phyloP scores from a whole-genome alignment of 2,888 invertebrate genomes.

The Caenorhabditis zanzibari region DNA sequence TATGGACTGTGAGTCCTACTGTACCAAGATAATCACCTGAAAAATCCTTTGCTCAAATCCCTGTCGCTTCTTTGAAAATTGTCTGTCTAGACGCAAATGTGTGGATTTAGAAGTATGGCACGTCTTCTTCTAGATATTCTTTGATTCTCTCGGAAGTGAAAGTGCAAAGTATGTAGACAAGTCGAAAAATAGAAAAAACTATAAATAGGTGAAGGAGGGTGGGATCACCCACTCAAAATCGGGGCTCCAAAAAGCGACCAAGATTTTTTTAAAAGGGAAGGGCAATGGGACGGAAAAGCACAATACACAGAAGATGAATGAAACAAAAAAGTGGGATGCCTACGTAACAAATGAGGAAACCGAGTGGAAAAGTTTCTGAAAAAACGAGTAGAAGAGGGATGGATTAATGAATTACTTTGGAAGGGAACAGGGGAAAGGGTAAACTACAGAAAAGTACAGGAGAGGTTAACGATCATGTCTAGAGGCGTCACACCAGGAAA shows the following conservation, averaged over 20 bases:
- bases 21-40: too few relatives aligned
- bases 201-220: conserved; percentile 20
- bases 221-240: conserved; percentile 30
- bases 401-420: conserved; percentile 7
- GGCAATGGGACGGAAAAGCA: conserved; percentile 22
- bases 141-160: conserved; percentile 18
- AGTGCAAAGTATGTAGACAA: conserved; percentile 5
- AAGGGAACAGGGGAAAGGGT: background rate
- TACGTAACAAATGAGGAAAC: conserved; percentile 28
- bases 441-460: conserved; percentile 2
- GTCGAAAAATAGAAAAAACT: background rate
- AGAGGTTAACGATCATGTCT: conserved; percentile 15
- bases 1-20: too few relatives aligned
- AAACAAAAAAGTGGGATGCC: conserved; percentile 28
- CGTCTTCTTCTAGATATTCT: conserved; percentile 18
- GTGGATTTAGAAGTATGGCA: background rate
- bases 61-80: background rate
- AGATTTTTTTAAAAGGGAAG: background rate
- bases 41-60: conserved; percentile 7
- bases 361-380: conserved; percentile 22
- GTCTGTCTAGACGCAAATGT: background rate
- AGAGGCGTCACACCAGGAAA: conserved; percentile 12
- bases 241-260: conserved; percentile 26
- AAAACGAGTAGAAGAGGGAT: background rate
- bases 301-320: conserved; percentile 22